Evolutionary conservation across 2,888 invertebrate species (phyloP).

Genomic region (Flabesymbios commensalis): DNA sequence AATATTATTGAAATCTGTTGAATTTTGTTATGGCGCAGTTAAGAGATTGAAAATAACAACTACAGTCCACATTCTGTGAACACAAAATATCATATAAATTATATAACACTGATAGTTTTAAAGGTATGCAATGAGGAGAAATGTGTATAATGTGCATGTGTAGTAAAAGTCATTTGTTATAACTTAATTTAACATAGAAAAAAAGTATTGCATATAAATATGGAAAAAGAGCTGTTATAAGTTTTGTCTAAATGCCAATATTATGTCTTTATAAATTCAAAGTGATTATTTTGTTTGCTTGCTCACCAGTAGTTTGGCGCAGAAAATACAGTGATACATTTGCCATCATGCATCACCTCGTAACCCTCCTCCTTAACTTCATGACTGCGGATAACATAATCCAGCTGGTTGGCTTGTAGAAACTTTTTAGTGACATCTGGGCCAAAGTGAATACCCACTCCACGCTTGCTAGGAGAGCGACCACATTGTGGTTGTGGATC

Average conservation of each 20-base stretch:
- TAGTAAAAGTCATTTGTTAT: no score
- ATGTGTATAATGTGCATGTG: no score
- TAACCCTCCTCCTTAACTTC: constrained; percentile 95
- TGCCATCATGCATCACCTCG: constrained; percentile 90
- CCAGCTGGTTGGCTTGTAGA: constrained; percentile 77
- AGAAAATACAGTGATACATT: constrained; percentile 98
- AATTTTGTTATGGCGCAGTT: neutral
- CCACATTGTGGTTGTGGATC: constrained; percentile 93
- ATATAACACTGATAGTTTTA: no score
- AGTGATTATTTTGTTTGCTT: no score
- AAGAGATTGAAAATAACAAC: neutral
- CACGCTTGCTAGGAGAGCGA: constrained; percentile 90
- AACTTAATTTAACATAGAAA: no score
- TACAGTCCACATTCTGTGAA: neutral
- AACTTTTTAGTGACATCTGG: constrained; percentile 93
- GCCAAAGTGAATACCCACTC: constrained; percentile 98
- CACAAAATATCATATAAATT: no score
- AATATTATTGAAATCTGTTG: neutral
- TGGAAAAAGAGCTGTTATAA: no score
- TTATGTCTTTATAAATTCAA: no score
- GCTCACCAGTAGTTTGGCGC: constrained; percentile 97
- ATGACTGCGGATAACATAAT: constrained; percentile 94
- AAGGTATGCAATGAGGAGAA: no score
- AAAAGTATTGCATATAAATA: no score
- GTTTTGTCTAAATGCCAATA: no score